A percentile compares a stretch with the other conserved stretches of the same genome.
Evolutionary conservation across 1,140 invertebrate species (phyloP).

Genomic region (Brachionus sp.): DNA sequence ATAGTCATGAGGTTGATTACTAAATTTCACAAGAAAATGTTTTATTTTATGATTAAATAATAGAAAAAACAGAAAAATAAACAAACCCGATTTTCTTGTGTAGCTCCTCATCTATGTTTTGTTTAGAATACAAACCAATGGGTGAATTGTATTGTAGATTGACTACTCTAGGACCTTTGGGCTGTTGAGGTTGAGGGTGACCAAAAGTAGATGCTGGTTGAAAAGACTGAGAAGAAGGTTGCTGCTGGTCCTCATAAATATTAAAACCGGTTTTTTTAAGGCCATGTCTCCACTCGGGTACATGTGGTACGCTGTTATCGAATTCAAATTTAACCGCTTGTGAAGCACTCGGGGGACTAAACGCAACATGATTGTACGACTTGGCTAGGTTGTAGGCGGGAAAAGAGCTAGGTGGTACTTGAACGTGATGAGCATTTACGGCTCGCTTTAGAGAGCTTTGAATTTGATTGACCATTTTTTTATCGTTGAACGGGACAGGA

Average conservation of each 20-base stretch:
- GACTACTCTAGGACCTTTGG: conserved; percentile 59
- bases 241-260: conserved; percentile 40
- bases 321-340: background rate
- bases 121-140: conserved; percentile 48
- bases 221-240: conserved; percentile 4
- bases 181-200: conserved; percentile 13
- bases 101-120: conserved; percentile 48
- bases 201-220: background rate
- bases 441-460: conserved; percentile 45
- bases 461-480: conserved; percentile 47
- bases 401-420: background rate
- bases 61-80: background rate
- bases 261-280: background rate
- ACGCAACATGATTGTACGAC: background rate
- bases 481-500: background rate
- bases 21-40: background rate
- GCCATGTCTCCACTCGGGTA: background rate
- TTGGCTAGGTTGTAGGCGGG: background rate
- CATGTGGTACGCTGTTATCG: background rate
- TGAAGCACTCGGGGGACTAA: background rate
- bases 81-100: conserved; percentile 43
- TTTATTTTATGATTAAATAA: background rate
- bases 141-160: conserved; percentile 49
- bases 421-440: background rate
- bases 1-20: background rate